phyloP scores from a whole-genome alignment of 2,797 vertebrate species.

The Avahi laniger region DNA sequence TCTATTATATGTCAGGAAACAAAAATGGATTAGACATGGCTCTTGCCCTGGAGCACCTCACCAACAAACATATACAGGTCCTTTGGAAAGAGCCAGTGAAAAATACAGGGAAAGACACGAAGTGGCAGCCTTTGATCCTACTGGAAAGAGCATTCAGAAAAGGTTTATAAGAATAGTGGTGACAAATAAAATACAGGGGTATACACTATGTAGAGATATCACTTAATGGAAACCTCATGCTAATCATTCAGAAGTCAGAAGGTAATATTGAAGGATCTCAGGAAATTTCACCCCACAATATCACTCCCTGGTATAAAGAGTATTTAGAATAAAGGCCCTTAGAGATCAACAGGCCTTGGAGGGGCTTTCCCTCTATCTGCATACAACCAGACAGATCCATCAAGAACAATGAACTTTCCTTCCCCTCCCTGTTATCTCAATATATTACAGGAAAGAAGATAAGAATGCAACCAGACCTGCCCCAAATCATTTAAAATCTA shows the following conservation, averaged over 20 bases:
- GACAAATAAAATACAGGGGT: background rate
- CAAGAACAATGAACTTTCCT: background rate
- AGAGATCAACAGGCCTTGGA: background rate
- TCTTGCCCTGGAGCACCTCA: background rate
- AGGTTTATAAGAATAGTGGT: background rate
- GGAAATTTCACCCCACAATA: background rate
- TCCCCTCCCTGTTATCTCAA: background rate
- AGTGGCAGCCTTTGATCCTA: background rate
- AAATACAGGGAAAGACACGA: background rate
- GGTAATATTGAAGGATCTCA: background rate
- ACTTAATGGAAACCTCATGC: background rate
- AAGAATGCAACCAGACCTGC: background rate
- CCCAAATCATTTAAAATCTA: background rate
- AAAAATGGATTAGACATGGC: background rate
- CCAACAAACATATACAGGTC: background rate
- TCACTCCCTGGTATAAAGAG: background rate
- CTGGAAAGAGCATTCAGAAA: background rate
- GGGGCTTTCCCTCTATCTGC: background rate
- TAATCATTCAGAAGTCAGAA: background rate
- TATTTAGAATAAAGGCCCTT: background rate
- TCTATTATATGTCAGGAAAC: background rate
- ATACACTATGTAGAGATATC: background rate
- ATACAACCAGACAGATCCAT: background rate
- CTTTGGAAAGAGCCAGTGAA: background rate
- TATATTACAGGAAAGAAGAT: background rate